Conservation (phyloP, 2,797 vertebrate species). For the Thripadectes ignobilis region DNA sequence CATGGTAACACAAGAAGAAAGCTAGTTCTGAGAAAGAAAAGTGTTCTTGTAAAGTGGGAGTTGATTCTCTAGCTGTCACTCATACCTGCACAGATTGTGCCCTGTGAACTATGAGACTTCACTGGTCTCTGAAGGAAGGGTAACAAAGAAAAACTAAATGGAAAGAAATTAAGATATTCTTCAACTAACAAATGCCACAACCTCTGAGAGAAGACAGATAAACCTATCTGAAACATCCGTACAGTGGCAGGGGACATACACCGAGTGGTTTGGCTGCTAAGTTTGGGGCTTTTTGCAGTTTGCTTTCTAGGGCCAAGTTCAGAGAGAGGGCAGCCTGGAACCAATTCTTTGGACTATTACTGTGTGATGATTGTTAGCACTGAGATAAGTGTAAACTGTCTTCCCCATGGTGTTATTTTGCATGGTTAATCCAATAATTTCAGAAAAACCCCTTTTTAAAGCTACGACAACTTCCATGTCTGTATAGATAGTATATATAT, state of each 20-base stretch:
- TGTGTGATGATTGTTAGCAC: background rate
- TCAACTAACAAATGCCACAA: background rate
- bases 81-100: slow-evolving; percentile 7
- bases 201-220: background rate
- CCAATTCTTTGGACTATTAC: background rate
- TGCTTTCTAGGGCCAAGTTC: background rate
- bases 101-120: background rate
- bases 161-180: background rate
- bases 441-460: background rate
- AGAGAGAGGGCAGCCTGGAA: background rate
- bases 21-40: background rate
- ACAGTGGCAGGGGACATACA: background rate
- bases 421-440: background rate
- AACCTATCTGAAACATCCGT: background rate
- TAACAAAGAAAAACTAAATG: background rate
- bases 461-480: background rate
- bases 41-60: background rate
- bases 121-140: background rate
- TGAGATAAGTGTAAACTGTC: background rate
- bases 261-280: background rate
- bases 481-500: background rate
- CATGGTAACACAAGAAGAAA: slow-evolving; percentile 21
- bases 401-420: background rate
- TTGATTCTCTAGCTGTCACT: background rate
- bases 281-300: background rate